A percentile compares a stretch with the other conserved stretches of the same genome.
Conservation (phyloP, 2,113 vertebrate genomes). For the Gorsachius goisagi region DNA sequence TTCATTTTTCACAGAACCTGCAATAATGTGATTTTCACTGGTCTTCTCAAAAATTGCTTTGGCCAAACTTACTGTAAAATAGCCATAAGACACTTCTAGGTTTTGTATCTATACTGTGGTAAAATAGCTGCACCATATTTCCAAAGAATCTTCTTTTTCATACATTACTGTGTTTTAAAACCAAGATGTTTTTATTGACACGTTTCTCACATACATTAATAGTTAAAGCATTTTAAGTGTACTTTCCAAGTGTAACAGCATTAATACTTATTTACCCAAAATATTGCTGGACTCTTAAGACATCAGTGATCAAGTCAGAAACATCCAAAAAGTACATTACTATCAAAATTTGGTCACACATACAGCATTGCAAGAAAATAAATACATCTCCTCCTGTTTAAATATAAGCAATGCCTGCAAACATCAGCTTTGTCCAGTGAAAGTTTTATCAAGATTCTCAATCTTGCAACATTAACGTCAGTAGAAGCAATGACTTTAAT, state of each 20-base stretch:
- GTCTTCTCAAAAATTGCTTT: conserved; percentile 15
- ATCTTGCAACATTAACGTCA: neutral
- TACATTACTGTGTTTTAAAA: neutral
- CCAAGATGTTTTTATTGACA: neutral
- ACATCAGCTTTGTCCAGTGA: neutral
- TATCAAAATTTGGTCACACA: neutral
- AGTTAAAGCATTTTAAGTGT: neutral
- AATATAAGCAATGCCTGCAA: neutral
- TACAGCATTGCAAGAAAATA: neutral
- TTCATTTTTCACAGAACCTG: conserved; percentile 32
- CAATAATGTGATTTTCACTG: conserved; percentile 35
- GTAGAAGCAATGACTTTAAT: neutral
- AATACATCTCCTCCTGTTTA: neutral
- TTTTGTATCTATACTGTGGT: neutral
- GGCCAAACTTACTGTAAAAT: neutral
- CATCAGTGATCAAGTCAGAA: neutral
- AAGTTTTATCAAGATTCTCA: neutral
- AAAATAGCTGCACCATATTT: neutral
- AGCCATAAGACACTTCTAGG: neutral
- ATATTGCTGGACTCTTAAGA: neutral
- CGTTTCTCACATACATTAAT: neutral
- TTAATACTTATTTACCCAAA: neutral
- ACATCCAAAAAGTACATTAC: neutral
- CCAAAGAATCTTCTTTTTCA: neutral
- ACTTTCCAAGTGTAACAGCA: neutral